Base-by-base conservation (phyloP, 2,113 vertebrate species). In the Chaetorhynchus papuensis region DNA sequence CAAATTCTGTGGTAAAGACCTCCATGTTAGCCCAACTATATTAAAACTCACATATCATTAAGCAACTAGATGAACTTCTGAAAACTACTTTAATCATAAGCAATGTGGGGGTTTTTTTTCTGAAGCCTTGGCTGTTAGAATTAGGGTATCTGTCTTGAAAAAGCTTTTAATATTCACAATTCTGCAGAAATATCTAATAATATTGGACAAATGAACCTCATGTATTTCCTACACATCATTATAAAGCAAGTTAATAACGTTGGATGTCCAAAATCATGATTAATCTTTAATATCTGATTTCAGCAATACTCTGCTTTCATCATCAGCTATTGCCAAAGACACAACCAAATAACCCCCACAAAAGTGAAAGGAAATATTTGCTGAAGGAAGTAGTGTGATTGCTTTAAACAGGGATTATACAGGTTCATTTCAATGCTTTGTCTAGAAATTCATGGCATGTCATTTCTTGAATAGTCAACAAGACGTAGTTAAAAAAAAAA, bases 61-160 rank as follows among this genome's bases (percentile, higher is more conserved):
- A 68, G 9, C 22, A 80, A 49, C 44, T 45, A 56, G 56, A 72
- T 6, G 9, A 16, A 69, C 21, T 72, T 22, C 3, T 42, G n/a
- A 10, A 64, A 69, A 45, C 13, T n/a, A 37, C 15, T 76, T 75
- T 66, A 42, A 64, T 47, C 15, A 20, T 13, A 12, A 89, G 11
- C 8, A 47, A n/a, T 0, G 0, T 26, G 10, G 2, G 5, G 4
- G n/a, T n/a, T 2, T 5, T 68, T 83, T 80, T 87, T 41, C 35
- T 71, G 16, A 39, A 69, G 26, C 8, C 3, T 44, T 41, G 22
- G 6, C 14, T 70, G 9, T 42, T 69, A 17, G 6, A 79, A 68
- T 59, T 53, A 66, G 16, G 35, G 45, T 23, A 16, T 7, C 7
- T 56, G 12, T 49, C 53, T 47, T 83, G 11, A 76, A 47, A 84